phyloP scores from a whole-genome alignment of 2,888 invertebrate genomes.

The Oscheius sp. region DNA sequence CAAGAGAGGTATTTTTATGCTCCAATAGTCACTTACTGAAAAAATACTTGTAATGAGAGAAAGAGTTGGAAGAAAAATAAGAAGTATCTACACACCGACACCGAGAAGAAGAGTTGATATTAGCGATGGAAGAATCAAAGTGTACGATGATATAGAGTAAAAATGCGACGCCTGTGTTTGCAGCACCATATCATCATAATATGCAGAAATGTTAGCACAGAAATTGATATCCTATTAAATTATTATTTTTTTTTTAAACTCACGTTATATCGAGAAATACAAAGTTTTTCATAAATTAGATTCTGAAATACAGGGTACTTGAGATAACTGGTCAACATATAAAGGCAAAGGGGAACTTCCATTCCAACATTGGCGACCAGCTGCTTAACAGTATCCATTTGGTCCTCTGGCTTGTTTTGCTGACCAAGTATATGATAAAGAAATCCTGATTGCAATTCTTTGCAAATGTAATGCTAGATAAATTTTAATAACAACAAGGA shows the following conservation, averaged over 20 bases:
- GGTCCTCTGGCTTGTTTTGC: too few relatives aligned
- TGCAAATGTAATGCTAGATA: too few relatives aligned
- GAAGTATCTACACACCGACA: constrained; percentile 47
- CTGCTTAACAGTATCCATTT: background rate
- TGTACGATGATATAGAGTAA: constrained; percentile 70
- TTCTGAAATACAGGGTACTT: constrained; percentile 70
- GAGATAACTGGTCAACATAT: constrained; percentile 70
- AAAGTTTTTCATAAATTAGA: constrained; percentile 71
- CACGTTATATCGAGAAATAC: constrained; percentile 55
- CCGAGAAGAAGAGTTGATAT: constrained; percentile 70
- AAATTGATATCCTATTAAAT: constrained; percentile 45
- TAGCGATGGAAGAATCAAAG: constrained; percentile 70
- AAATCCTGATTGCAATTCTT: too few relatives aligned
- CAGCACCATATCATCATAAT: constrained; percentile 64
- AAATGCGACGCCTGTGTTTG: constrained; percentile 70
- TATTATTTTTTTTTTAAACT: background rate
- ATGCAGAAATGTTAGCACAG: constrained; percentile 53
- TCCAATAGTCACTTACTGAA: constrained; percentile 70
- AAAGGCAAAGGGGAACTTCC: constrained; percentile 71
- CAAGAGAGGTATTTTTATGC: constrained; percentile 71
- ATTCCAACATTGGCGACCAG: constrained; percentile 47
- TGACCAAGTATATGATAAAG: too few relatives aligned
- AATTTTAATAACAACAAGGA: too few relatives aligned
- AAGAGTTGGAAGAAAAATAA: background rate
- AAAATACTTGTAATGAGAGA: constrained; percentile 1